Conservation (phyloP, 2,797 vertebrate species). For the Silurus aristotelis region DNA sequence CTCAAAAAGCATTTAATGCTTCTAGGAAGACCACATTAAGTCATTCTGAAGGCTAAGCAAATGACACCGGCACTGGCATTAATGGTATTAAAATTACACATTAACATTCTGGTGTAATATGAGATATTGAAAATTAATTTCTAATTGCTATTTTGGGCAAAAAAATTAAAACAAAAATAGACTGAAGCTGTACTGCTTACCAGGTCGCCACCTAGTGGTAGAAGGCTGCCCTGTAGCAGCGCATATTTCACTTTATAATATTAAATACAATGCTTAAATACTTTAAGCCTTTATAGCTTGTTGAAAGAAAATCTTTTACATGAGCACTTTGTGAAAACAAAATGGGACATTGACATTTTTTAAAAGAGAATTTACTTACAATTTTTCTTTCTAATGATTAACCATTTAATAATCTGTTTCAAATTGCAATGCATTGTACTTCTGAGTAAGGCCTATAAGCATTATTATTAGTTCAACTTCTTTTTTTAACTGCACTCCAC, state of each 20-base stretch:
- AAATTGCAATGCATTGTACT: background rate
- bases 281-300: too few species aligned
- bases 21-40: slow-evolving; percentile 30
- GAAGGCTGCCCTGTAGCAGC: background rate
- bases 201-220: slow-evolving; percentile 48
- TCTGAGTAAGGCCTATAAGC: background rate
- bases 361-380: background rate
- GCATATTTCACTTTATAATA: background rate
- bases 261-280: too few species aligned
- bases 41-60: slow-evolving; percentile 21
- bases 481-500: background rate
- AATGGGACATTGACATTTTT: too few species aligned
- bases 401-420: slow-evolving; percentile 1
- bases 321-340: too few species aligned
- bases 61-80: slow-evolving; percentile 25
- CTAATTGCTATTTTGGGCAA: slow-evolving; percentile 2
- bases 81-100: slow-evolving; percentile 24
- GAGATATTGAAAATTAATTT: slow-evolving; percentile 31
- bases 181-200: slow-evolving; percentile 27
- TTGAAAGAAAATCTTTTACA: too few species aligned
- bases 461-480: background rate
- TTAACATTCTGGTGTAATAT: slow-evolving; percentile 24
- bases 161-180: background rate
- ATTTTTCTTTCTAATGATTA: background rate
- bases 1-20: slow-evolving; percentile 28